phyloP scores from a whole-genome alignment of 2,888 invertebrate genomes.

The Corbicula japonica region DNA sequence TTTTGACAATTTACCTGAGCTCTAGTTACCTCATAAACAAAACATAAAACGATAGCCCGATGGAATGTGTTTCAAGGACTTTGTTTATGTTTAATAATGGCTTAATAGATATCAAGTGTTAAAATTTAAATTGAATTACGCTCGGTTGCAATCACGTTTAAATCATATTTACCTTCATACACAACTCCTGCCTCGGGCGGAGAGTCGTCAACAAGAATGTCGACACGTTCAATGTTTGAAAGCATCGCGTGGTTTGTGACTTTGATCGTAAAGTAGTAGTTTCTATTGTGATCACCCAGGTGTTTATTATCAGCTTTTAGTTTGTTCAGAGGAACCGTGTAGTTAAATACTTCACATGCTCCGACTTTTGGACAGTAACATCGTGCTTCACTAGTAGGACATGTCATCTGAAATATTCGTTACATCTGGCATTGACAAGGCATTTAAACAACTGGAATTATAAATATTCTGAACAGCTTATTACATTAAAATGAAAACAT shows the following conservation, averaged over 20 bases:
- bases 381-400: not conserved
- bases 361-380: slow-evolving; percentile 67
- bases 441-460: not conserved
- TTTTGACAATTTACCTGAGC: not conserved
- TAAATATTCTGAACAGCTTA: not conserved
- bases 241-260: slow-evolving; percentile 68
- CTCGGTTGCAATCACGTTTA: no score
- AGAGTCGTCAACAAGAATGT: slow-evolving; percentile 56
- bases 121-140: not conserved
- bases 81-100: not conserved
- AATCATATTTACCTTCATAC: slow-evolving; percentile 52
- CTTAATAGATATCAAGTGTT: not conserved
- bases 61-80: not conserved
- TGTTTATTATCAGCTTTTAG: slow-evolving; percentile 54
- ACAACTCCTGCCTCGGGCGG: slow-evolving; percentile 51
- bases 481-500: not conserved
- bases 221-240: slow-evolving; percentile 52
- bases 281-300: slow-evolving; percentile 69
- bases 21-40: not conserved
- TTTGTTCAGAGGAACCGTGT: slow-evolving; percentile 47
- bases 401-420: not conserved
- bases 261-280: slow-evolving; percentile 67
- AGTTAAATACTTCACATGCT: slow-evolving; percentile 58
- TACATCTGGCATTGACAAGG: not conserved
- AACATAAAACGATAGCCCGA: not conserved